phyloP scores from a whole-genome alignment of 2,113 vertebrate species.

The Tinamus guttatus region DNA sequence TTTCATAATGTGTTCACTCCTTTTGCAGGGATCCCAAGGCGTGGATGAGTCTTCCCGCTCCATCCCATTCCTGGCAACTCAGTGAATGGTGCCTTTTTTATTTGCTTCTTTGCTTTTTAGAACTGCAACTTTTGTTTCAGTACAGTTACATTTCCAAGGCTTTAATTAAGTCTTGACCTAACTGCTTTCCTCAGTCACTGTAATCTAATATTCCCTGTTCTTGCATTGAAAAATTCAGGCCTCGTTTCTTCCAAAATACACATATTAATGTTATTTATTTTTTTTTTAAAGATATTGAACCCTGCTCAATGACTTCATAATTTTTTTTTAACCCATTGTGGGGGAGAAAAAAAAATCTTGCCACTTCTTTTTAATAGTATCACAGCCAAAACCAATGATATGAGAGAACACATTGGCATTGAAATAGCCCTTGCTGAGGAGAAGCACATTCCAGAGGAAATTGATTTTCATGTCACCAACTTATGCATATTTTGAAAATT shows the following conservation, averaged over 20 bases:
- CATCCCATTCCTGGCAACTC: neutral
- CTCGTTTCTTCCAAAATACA: slow-evolving; percentile 26
- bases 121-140: neutral
- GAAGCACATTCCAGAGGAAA: slow-evolving; percentile 68
- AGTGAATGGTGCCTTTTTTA: neutral
- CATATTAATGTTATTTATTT: slow-evolving; percentile 24
- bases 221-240: neutral
- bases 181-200: neutral
- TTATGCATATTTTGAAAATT: slow-evolving; percentile 55
- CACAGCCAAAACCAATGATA: slow-evolving; percentile 30
- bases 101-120: neutral
- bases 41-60: neutral
- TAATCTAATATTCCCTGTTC: slow-evolving; percentile 15
- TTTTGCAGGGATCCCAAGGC: rapidly evolving
- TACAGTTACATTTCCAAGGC: neutral
- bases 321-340: neutral
- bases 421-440: slow-evolving; percentile 47
- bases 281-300: neutral
- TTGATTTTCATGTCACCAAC: slow-evolving; percentile 65
- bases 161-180: neutral
- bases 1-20: neutral
- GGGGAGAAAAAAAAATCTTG: neutral
- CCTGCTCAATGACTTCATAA: neutral
- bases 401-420: slow-evolving; percentile 40
- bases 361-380: slow-evolving; percentile 38